phyloP scores from a whole-genome alignment of 2,113 vertebrate species.

The Sinocyclocheilus rhinocerous region DNA sequence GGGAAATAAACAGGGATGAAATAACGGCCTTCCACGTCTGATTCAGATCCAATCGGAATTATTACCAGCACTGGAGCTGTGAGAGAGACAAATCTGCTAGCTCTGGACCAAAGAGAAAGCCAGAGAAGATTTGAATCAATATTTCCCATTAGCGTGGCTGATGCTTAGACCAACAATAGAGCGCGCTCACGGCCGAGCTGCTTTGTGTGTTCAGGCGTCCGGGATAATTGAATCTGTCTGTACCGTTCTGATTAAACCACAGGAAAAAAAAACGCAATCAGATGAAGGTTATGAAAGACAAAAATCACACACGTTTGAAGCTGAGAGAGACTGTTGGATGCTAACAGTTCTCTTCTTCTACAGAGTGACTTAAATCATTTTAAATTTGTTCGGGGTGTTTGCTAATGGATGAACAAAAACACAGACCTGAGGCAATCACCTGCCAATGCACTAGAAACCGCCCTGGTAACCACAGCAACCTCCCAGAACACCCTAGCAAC shows the following conservation, averaged over 20 bases:
- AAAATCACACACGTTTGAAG: slow-evolving; percentile 10
- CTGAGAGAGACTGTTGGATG: not conserved
- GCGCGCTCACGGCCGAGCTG: slow-evolving; percentile 63
- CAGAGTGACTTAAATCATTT: not conserved
- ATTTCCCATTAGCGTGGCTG: slow-evolving; percentile 73
- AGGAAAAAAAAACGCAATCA: slow-evolving; percentile 68
- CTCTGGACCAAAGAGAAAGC: slow-evolving; percentile 40
- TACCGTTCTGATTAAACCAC: slow-evolving; percentile 71
- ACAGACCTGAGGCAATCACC: not conserved
- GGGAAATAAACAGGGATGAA: slow-evolving; percentile 70
- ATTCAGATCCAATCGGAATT: slow-evolving; percentile 63
- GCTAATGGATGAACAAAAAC: not conserved
- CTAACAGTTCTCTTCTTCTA: not conserved
- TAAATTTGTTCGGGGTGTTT: not conserved
- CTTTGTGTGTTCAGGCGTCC: slow-evolving; percentile 77
- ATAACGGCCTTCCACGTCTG: slow-evolving; percentile 68
- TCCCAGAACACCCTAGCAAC: not conserved
- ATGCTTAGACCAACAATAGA: slow-evolving; percentile 74
- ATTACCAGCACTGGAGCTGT: slow-evolving; percentile 50
- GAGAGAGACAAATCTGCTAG: slow-evolving; percentile 56
- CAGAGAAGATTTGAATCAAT: slow-evolving; percentile 72
- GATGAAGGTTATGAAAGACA: slow-evolving; percentile 58
- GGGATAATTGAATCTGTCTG: slow-evolving; percentile 75
- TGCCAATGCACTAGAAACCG: not conserved
- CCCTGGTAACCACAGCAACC: not conserved